Base-by-base conservation (phyloP, 92 coral and sea anemone genomes). In the Siderastrea siderea region DNA sequence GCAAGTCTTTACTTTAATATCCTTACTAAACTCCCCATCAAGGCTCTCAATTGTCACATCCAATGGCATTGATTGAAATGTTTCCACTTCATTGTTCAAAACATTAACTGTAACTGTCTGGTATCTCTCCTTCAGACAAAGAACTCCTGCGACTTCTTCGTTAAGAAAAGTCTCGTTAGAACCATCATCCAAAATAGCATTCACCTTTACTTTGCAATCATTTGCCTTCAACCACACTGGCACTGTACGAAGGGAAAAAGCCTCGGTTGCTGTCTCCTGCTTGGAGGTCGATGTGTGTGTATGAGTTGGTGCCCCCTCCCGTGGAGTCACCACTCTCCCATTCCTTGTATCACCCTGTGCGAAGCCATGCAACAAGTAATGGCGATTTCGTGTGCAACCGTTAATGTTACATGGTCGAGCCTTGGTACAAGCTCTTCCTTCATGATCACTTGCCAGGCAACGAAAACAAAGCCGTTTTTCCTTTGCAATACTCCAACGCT, bases 41-140 rank as follows among this genome's bases (percentile, higher is more conserved):
- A 26, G 38, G 38, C 38, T 26, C 38, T 26, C 38, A 86, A 91
- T 67, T 19, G 74, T 75, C 5, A 91, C 87, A 55, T 60, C 71
- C 16, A 87, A 59, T 43, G 91, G 91, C 88, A 87, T 87, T 26
- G 91, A 91, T 49, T 82, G 82, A 57, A 87, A 91, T 15, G 94
- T 91, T 49, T 91, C 84, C 44, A 87, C 82, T 9, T 71, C 51
- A 75, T 87, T 63, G 55, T 78, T 89, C 82, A 92, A 72, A 43
- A 85, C 88, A 64, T 92, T 86, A 19, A 85, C 93, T 75, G 82
- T 77, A 9, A 92, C 88, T 54, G n/a, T n/a, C 75, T 88, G 71
- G 51, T 83, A 91, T 0, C 76, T 49, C 61, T 49, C 78, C 46
- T 73, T 73, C 2, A 73, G 78, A 51, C 78, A 61, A 73, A 73